phyloP scores from a whole-genome alignment of 2,113 vertebrate genomes.

The Semnornis frantzii region DNA sequence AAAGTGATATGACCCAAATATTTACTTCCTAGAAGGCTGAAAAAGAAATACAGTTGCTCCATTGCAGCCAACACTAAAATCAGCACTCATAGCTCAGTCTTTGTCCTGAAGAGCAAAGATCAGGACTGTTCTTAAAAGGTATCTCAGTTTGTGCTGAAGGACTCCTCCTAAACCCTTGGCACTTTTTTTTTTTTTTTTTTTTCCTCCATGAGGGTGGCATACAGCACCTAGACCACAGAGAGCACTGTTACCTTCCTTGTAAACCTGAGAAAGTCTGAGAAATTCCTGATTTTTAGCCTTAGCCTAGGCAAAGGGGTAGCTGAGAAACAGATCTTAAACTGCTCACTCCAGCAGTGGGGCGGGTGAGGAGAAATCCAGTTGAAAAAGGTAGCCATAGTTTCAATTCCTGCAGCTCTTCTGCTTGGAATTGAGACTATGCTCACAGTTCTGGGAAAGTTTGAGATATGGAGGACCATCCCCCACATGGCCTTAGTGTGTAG shows the following conservation, averaged over 20 bases:
- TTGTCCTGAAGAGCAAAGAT: neutral
- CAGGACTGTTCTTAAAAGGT: neutral
- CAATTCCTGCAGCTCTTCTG: too few relatives aligned
- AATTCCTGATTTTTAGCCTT: neutral
- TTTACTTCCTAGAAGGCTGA: neutral
- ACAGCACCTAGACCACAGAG: neutral
- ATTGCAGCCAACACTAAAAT: neutral
- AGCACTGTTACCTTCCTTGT: neutral
- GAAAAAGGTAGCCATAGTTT: too few relatives aligned
- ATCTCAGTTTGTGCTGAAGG: neutral
- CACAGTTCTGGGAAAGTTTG: too few relatives aligned
- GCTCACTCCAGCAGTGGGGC: neutral
- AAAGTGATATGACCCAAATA: neutral
- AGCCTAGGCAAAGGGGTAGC: neutral
- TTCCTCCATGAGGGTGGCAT: neutral
- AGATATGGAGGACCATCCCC: too few relatives aligned
- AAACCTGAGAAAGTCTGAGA: neutral
- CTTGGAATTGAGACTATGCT: too few relatives aligned
- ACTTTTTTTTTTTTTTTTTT: too few relatives aligned
- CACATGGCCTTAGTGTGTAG: too few relatives aligned
- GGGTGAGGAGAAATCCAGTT: neutral
- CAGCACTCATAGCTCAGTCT: neutral
- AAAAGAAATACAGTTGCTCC: neutral
- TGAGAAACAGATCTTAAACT: accelerated
- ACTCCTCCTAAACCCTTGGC: neutral